These are phyloP conservation scores for Casuarius casuarius DNA, from an alignment of 2,113 vertebrate species.

Conservation along the genomic window DNA sequence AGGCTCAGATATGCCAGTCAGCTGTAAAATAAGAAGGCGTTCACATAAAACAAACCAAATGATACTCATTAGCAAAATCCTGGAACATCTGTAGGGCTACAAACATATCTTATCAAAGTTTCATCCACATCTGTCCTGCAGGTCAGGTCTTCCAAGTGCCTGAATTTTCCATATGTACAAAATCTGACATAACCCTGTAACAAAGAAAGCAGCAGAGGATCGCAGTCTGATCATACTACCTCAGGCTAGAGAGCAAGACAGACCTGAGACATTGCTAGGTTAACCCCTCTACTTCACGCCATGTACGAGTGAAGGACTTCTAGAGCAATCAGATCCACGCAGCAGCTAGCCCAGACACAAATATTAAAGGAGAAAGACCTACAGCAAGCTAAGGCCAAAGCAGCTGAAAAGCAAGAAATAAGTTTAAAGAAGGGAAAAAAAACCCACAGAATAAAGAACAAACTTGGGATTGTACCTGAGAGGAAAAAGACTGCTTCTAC, in stretches of 20 bases:
- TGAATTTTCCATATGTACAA: not conserved
- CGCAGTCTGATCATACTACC: not conserved
- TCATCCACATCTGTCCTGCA: not conserved
- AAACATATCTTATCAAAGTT: slow-evolving; percentile 13
- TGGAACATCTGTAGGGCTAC: not conserved
- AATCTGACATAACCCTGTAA: not conserved
- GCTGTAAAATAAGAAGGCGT: not conserved
- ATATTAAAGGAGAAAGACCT: not conserved
- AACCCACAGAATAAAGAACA: not conserved
- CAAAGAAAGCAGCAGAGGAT: not conserved
- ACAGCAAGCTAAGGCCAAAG: not conserved
- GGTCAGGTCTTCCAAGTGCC: not conserved
- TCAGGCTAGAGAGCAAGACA: not conserved
- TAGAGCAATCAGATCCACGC: not conserved
- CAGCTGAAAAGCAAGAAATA: not conserved
- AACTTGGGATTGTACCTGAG: not conserved
- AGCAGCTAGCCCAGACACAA: not conserved
- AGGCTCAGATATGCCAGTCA: not conserved
- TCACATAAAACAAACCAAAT: not conserved
- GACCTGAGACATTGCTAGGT: not conserved
- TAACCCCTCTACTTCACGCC: not conserved
- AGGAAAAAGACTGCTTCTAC: not conserved
- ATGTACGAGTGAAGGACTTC: fast-evolving
- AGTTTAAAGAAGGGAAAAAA: not conserved
- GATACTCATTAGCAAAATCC: not conserved